Evolutionary conservation across 2,797 vertebrate genomes (phyloP).

Genomic region (Pseudochromis fuscus): DNA sequence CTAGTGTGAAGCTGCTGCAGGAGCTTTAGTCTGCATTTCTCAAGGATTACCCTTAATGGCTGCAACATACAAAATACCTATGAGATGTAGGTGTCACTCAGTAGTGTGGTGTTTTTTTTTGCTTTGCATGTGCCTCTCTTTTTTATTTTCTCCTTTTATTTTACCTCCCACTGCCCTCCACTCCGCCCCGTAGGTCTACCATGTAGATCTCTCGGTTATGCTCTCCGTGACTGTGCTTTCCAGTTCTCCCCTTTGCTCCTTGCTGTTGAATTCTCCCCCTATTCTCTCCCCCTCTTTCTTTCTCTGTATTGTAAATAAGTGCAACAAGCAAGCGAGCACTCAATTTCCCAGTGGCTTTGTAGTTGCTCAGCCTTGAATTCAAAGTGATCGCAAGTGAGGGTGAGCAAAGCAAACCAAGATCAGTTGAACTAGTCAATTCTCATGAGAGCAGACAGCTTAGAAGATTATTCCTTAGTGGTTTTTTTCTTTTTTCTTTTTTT

Average conservation of each 20-base stretch:
- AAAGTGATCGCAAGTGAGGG: conserved; percentile 26
- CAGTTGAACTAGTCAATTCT: conserved; percentile 13
- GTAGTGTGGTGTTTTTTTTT: background rate
- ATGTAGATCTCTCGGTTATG: background rate
- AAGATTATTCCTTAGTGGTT: too few relatives aligned
- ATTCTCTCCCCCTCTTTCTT: background rate
- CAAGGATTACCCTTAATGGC: conserved; percentile 14
- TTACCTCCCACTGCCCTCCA: background rate
- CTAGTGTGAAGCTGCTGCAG: conserved; percentile 21
- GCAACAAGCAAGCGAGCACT: conserved; percentile 42
- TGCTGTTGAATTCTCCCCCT: conserved; percentile 2
- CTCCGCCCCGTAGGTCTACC: background rate
- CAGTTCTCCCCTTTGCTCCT: conserved; percentile 19
- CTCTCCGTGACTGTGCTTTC: conserved; percentile 18
- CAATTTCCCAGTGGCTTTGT: conserved; percentile 58
- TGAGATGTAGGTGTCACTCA: background rate
- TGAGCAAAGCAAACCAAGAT: conserved; percentile 25
- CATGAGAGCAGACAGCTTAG: conserved; percentile 17
- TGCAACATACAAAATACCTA: background rate
- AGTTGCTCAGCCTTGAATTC: conserved; percentile 66
- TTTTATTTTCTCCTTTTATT: background rate
- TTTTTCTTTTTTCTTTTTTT: conserved; percentile 7
- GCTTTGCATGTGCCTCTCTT: background rate
- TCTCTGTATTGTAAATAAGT: conserved; percentile 55
- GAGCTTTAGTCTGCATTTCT: conserved; percentile 24